These are phyloP conservation scores for Aphrophora alni DNA, from an alignment of 2,888 invertebrate species.

Conservation along the genomic window DNA sequence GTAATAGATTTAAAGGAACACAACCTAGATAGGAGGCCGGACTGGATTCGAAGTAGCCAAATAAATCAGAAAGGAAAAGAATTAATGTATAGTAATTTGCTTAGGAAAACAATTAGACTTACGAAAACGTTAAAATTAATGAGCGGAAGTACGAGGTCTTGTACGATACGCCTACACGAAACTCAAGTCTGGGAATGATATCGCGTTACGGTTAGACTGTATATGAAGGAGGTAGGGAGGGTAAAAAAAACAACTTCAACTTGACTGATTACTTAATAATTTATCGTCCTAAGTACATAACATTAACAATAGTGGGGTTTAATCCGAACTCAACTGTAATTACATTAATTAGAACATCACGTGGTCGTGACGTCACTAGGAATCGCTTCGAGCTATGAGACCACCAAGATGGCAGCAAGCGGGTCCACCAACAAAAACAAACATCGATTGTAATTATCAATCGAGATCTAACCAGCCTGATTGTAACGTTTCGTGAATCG, in stretches of 20 bases:
- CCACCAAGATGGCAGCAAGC: background rate
- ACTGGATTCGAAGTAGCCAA: background rate
- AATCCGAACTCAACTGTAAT: background rate
- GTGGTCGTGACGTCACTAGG: background rate
- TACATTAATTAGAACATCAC: background rate
- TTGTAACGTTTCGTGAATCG: background rate
- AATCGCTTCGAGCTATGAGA: background rate
- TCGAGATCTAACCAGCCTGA: background rate
- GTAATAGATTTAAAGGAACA: background rate
- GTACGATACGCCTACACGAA: background rate
- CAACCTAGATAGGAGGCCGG: background rate
- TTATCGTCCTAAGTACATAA: slow-evolving; percentile 6
- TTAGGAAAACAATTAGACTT: background rate
- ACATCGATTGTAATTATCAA: slow-evolving; percentile 6
- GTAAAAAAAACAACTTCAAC: background rate
- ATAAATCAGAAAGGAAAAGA: background rate
- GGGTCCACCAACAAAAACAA: slow-evolving; percentile 3
- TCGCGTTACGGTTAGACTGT: background rate
- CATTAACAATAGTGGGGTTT: background rate
- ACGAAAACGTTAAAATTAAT: background rate
- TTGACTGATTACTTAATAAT: slow-evolving; percentile 6
- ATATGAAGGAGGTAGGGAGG: background rate
- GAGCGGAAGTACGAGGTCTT: background rate
- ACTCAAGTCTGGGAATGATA: background rate
- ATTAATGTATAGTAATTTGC: background rate